Evolutionary conservation across 2,888 invertebrate species (phyloP).

Genomic region (Hypselothyrea guttata): DNA sequence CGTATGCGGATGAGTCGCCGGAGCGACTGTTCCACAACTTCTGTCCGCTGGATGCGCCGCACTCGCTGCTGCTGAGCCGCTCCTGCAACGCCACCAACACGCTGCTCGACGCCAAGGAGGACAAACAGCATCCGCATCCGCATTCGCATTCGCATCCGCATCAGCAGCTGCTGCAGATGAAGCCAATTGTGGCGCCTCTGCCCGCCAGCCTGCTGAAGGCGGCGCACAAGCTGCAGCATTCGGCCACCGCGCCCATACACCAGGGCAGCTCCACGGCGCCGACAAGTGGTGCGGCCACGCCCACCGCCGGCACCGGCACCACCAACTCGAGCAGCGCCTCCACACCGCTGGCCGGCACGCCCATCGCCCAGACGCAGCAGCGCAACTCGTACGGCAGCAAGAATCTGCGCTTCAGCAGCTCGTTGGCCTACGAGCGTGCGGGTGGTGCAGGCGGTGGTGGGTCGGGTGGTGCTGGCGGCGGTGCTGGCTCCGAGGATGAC

Average conservation of each 20-base stretch:
- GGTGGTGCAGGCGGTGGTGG: slow-evolving; percentile 12
- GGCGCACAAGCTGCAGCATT: slow-evolving; percentile 76
- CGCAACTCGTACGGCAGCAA: slow-evolving; percentile 67
- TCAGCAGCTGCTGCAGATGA: slow-evolving; percentile 37
- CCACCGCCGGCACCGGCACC: slow-evolving; percentile 43
- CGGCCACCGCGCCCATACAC: slow-evolving; percentile 78
- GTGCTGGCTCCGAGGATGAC: slow-evolving; percentile 76
- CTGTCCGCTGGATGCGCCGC: slow-evolving; percentile 68
- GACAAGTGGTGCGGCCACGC: slow-evolving; percentile 72
- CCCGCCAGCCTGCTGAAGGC: slow-evolving; percentile 59
- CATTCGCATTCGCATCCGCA: slow-evolving; percentile 40
- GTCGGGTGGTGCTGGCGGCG: slow-evolving; percentile 35
- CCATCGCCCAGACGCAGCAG: slow-evolving; percentile 40
- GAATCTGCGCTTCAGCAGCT: slow-evolving; percentile 75
- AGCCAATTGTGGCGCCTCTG: slow-evolving; percentile 45
- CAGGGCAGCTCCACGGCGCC: slow-evolving; percentile 64
- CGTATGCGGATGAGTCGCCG: slow-evolving; percentile 88
- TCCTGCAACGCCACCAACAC: slow-evolving; percentile 72
- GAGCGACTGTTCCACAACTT: slow-evolving; percentile 82
- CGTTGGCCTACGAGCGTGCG: slow-evolving; percentile 74
- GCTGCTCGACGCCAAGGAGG: slow-evolving; percentile 47
- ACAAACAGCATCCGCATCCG: slow-evolving; percentile 37
- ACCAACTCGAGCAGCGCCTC: slow-evolving; percentile 40
- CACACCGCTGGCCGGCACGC: slow-evolving; percentile 35
- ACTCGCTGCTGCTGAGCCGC: slow-evolving; percentile 72